Evolutionary conservation across 2,113 vertebrate species (phyloP).

Genomic region (Neotoma lepida): DNA sequence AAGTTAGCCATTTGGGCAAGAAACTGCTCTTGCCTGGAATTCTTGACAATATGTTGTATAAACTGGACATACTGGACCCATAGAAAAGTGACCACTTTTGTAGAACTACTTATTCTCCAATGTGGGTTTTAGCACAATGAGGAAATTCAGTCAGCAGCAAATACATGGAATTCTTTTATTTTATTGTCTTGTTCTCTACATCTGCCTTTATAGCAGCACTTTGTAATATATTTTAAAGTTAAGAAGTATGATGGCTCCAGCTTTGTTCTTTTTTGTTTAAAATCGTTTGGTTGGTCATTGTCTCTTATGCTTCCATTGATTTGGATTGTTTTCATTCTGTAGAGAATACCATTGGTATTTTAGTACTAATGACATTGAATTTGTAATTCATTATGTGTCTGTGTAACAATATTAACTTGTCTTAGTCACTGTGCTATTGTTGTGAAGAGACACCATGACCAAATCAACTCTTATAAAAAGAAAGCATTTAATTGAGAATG

Average conservation of each 20-base stretch:
- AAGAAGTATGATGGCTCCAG: neutral
- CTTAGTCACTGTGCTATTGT: neutral
- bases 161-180: neutral
- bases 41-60: too few species aligned
- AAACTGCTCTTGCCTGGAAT: too few species aligned
- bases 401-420: neutral
- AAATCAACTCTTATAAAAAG: neutral
- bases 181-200: neutral
- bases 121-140: neutral
- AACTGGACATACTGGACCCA: too few species aligned
- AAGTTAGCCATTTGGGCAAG: too few species aligned
- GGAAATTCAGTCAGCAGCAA: neutral
- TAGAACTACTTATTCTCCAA: neutral
- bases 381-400: neutral
- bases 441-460: neutral
- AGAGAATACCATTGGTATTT: neutral
- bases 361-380: neutral
- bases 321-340: neutral
- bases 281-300: neutral
- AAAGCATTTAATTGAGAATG: neutral
- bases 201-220: neutral
- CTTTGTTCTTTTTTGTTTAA: neutral
- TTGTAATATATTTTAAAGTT: neutral
- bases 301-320: neutral
- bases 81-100: neutral